Evolutionary conservation across 2,797 vertebrate species (phyloP).

Genomic region (Dendrocincla tyrannina): DNA sequence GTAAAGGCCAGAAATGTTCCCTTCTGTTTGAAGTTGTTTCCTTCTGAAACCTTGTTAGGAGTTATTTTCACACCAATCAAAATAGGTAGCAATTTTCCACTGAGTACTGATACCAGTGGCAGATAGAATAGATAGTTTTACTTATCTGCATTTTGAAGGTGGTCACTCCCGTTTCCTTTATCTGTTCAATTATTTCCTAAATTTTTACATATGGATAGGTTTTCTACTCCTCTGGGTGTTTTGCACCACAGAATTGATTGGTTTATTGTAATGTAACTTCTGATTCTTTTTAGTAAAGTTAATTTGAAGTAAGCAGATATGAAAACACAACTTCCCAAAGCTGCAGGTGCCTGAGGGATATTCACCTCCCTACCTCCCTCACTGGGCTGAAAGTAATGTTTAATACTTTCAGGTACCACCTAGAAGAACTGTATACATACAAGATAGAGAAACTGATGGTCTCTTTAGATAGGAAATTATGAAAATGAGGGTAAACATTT

Average conservation of each 20-base stretch:
- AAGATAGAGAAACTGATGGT: conserved; percentile 33
- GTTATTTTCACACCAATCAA: neutral
- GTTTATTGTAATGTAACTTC: neutral
- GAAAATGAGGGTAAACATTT: conserved; percentile 44
- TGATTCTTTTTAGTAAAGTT: neutral
- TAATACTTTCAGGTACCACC: neutral
- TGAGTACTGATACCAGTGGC: neutral
- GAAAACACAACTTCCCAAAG: neutral
- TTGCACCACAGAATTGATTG: neutral
- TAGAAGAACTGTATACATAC: neutral
- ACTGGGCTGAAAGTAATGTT: neutral
- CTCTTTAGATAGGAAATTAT: conserved; percentile 19
- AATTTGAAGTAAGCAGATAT: neutral
- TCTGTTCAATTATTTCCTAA: neutral
- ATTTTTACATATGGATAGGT: neutral
- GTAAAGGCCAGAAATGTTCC: neutral
- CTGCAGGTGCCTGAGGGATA: neutral
- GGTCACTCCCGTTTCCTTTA: neutral
- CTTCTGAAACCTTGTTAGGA: neutral
- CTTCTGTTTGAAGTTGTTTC: neutral
- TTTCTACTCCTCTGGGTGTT: neutral
- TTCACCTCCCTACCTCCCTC: neutral
- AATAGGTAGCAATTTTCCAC: neutral
- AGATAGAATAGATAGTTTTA: neutral
- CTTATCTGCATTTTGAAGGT: neutral